These are phyloP conservation scores for Lota lota DNA, from an alignment of 2,113 vertebrate species.

Conservation along the genomic window DNA sequence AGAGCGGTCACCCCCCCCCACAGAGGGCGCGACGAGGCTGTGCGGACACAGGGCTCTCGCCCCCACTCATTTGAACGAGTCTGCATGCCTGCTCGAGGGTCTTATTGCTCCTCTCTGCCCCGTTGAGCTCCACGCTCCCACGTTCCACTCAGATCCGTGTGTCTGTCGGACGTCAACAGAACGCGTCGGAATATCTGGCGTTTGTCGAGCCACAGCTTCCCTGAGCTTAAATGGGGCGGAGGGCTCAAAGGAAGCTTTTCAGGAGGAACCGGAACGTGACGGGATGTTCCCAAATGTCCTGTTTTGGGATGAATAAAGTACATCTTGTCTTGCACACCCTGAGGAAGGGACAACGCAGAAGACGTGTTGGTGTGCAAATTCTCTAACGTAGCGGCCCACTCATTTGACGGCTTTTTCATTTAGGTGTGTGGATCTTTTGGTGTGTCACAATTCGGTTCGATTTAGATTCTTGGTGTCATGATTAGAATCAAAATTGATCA, in stretches of 20 bases:
- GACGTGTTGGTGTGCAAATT: too few species aligned
- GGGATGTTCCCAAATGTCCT: too few species aligned
- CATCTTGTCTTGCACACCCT: too few species aligned
- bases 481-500: too few species aligned
- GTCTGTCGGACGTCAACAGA: conserved; percentile 25
- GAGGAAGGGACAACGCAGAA: too few species aligned
- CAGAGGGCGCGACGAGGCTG: conserved; percentile 23
- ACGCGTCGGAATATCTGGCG: neutral
- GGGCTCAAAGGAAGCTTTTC: neutral
- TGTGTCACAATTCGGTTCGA: too few species aligned
- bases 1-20: neutral
- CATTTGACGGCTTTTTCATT: too few species aligned
- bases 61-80: neutral
- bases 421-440: too few species aligned
- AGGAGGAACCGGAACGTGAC: too few species aligned
- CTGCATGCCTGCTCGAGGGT: neutral
- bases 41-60: conserved; percentile 12
- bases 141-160: conserved; percentile 32
- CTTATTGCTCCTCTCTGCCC: conserved; percentile 14
- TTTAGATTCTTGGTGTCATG: too few species aligned
- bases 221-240: conserved; percentile 32
- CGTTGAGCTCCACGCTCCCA: conserved; percentile 34
- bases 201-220: conserved; percentile 17
- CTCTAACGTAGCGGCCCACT: too few species aligned
- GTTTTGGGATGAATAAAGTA: too few species aligned